Evolutionary conservation across 2,113 vertebrate genomes (phyloP), one percentile per base, ranked within the genome.

Genomic region (Nyctibius bracteatus): DNA sequence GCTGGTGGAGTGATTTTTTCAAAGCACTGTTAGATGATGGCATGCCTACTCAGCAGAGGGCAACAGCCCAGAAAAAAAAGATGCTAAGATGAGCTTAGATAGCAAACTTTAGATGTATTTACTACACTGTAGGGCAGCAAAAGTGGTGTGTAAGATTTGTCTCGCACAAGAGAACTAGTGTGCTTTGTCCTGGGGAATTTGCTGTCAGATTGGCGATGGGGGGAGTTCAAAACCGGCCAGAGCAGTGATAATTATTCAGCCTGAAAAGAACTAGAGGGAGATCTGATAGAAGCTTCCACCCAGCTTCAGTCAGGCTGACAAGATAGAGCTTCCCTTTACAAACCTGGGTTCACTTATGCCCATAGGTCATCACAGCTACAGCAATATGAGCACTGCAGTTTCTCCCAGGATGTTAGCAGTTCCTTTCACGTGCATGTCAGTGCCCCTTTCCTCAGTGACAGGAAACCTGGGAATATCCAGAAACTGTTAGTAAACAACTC

Each of bases 371-470:
- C n/a, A 39, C 52, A 66, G 54, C 49, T 81, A 33, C 68, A 84
- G 68, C 37, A 83, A 11, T 9, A 2, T 0, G 6, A 39, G n/a
- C 19, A 13, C 8, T 43, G 37, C 59, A n/a, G 35, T 23, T 89
- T 65, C 37, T 61, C 3, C 33, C 37, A 18, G 25, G 18, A 20
- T 57, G 59, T 16, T 15, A 47, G n/a, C 20, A 30, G 7, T 41
- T 87, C 39, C 15, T 89, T 54, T 73, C 41, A 51, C 1, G 0
- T 52, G 47, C 57, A 28, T 1, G 0, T 35, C 3, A 1, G 12
- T 66, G n/a, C n/a, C 43, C 31, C 20, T 78, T 78, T 55, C 59
- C 51, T 58, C 3, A 2, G 54, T 35, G 49, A 22, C 27, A 51
- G 68, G 37, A 65, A 80, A 51, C n/a, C 72, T 73, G 58, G 49